These are phyloP conservation scores for Tetheella fluctuosa DNA, from an alignment of 2,888 invertebrate species.

Conservation along the genomic window DNA sequence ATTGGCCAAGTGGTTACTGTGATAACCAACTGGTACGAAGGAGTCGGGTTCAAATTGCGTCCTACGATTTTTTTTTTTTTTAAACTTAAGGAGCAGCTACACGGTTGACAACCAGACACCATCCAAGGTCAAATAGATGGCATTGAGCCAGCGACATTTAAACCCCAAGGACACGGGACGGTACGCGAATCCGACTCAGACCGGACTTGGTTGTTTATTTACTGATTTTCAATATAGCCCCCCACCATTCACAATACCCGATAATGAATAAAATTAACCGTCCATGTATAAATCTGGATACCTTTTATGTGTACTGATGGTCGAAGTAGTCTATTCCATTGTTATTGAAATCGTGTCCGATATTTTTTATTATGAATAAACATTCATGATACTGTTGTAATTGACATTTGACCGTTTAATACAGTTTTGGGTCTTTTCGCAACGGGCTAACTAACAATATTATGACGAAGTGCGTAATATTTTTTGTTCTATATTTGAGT, in stretches of 20 bases:
- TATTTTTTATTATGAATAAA: neutral
- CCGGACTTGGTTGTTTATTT: too few species aligned
- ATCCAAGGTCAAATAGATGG: too few species aligned
- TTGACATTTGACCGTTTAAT: neutral
- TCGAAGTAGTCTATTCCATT: neutral
- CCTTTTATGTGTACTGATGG: neutral
- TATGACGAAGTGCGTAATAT: neutral
- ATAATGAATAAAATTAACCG: neutral
- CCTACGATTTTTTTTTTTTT: too few species aligned
- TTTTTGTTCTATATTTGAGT: slow-evolving; percentile 13
- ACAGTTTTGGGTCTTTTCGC: neutral
- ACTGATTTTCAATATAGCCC: neutral
- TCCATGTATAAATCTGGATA: neutral
- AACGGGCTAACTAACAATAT: neutral
- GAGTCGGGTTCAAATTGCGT: too few species aligned
- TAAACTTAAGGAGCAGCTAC: too few species aligned
- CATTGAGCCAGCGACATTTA: too few species aligned
- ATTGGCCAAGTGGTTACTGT: too few species aligned
- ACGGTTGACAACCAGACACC: too few species aligned
- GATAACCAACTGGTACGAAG: too few species aligned
- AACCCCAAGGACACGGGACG: too few species aligned
- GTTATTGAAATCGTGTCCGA: neutral
- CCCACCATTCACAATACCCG: neutral
- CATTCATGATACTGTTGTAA: neutral
- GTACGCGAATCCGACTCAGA: too few species aligned